These are phyloP conservation scores for Zaprionus gabonicus DNA, from an alignment of 1,140 invertebrate species.

Conservation along the genomic window DNA sequence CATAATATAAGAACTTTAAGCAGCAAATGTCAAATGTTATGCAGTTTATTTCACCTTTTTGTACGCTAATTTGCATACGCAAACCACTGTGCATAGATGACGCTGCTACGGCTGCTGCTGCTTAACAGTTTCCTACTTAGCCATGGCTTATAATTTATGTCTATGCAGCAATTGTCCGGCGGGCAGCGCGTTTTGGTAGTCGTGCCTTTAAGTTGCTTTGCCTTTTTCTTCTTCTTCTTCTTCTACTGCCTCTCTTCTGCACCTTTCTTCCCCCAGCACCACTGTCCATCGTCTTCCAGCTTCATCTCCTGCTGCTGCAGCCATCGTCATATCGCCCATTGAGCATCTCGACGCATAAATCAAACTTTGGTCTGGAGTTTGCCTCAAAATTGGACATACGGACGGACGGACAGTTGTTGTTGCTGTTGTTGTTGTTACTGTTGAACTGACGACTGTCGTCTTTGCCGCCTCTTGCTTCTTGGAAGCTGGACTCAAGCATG, in stretches of 20 bases:
- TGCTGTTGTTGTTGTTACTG: constrained; percentile 10
- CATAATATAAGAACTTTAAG: neutral
- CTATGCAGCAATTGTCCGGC: constrained; percentile 69
- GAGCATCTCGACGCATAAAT: constrained; percentile 78
- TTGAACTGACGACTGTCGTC: constrained; percentile 13
- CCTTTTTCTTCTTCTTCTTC: constrained; percentile 13
- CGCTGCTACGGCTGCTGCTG: constrained; percentile 21
- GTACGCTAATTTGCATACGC: constrained; percentile 8
- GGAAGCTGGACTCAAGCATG: constrained; percentile 51
- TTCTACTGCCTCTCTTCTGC: neutral
- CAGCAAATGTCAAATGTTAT: neutral
- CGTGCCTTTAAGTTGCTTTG: constrained; percentile 57
- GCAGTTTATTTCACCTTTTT: neutral
- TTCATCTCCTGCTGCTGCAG: constrained; percentile 34
- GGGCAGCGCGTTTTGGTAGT: constrained; percentile 69
- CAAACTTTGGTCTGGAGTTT: constrained; percentile 71
- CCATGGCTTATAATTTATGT: constrained; percentile 79
- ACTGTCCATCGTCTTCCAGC: neutral
- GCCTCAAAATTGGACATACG: constrained; percentile 38
- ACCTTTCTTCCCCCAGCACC: constrained; percentile 28
- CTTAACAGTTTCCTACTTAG: constrained; percentile 56
- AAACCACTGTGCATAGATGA: constrained; percentile 49
- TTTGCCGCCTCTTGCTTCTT: constrained; percentile 52
- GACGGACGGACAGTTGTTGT: constrained; percentile 6
- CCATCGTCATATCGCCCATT: constrained; percentile 64